A percentile compares a stretch with the other conserved stretches of the same genome.
Evolutionary conservation across 2,797 vertebrate genomes (phyloP).

Genomic region (Cichlasoma orientale): DNA sequence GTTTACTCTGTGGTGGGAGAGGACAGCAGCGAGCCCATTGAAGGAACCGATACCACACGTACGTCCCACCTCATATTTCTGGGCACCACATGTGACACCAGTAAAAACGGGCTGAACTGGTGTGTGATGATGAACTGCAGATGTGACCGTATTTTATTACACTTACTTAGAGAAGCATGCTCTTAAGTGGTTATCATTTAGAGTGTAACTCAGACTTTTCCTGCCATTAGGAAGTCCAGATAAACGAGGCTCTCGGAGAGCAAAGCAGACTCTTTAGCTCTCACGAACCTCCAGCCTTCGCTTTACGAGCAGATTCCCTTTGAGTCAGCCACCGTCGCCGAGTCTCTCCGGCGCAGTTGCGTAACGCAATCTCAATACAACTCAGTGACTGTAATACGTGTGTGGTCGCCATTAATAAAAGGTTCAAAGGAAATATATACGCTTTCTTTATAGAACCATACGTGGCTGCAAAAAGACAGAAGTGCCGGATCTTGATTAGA

Average conservation of each 20-base stretch:
- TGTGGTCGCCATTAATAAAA: slow-evolving; percentile 34
- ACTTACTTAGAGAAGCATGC: not conserved
- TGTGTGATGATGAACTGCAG: not conserved
- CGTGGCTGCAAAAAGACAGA: slow-evolving; percentile 23
- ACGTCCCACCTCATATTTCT: slow-evolving; percentile 70
- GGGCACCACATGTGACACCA: not conserved
- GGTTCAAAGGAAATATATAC: slow-evolving; percentile 23
- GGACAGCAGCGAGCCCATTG: slow-evolving; percentile 92
- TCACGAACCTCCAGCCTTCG: slow-evolving; percentile 1
- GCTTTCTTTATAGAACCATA: slow-evolving; percentile 24
- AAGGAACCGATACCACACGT: slow-evolving; percentile 92
- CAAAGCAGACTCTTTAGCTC: not conserved
- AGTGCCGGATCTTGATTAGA: slow-evolving; percentile 34
- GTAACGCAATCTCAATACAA: not conserved
- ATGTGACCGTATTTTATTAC: not conserved
- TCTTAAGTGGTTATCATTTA: not conserved
- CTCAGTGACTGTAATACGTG: slow-evolving; percentile 14
- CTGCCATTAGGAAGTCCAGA: not conserved
- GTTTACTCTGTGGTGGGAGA: slow-evolving; percentile 93
- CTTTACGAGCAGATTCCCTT: slow-evolving; percentile 2
- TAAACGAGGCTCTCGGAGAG: not conserved
- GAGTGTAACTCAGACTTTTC: not conserved
- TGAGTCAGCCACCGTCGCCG: not conserved
- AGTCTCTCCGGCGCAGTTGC: not conserved
- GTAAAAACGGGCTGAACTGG: not conserved